A percentile compares a stretch with the other conserved stretches of the same genome.
These are phyloP conservation scores for Portevinia maculata DNA, from an alignment of 2,888 invertebrate genomes.

Conservation along the genomic window DNA sequence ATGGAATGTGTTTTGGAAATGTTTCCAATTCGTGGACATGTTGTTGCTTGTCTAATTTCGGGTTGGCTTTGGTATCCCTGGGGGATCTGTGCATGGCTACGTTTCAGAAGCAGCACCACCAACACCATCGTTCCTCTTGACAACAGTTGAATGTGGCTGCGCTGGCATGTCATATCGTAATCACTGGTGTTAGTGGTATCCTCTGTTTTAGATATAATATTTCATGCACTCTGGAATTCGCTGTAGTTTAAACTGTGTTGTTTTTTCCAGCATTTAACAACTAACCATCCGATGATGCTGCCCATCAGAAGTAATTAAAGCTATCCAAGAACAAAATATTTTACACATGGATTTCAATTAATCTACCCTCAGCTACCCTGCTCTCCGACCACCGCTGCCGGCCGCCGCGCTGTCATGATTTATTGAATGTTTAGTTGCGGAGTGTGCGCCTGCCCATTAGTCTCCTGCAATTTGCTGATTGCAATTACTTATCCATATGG, in stretches of 20 bases:
- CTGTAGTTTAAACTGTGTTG: too few species aligned
- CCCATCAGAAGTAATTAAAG: conserved; percentile 60
- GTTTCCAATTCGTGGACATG: conserved; percentile 72
- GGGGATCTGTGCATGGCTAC: conserved; percentile 43
- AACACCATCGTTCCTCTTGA: conserved; percentile 33
- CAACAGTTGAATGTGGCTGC: conserved; percentile 70
- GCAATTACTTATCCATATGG: conserved; percentile 56
- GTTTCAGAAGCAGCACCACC: conserved; percentile 42
- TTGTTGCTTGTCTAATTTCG: conserved; percentile 68
- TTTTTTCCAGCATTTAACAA: conserved; percentile 3
- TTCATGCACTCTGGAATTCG: conserved; percentile 35
- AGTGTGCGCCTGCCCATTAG: conserved; percentile 68
- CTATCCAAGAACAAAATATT: conserved; percentile 38
- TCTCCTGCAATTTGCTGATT: conserved; percentile 68
- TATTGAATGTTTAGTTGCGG: conserved; percentile 54
- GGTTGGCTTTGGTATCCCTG: conserved; percentile 58
- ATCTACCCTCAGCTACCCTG: conserved; percentile 26
- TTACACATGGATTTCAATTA: conserved; percentile 65
- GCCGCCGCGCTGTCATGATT: too few species aligned
- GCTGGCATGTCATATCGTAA: conserved; percentile 72
- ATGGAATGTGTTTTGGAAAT: conserved; percentile 68
- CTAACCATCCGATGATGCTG: conserved; percentile 46
- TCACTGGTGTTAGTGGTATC: conserved; percentile 66
- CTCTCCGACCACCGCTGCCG: too few species aligned
- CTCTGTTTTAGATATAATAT: conserved; percentile 67